Evolutionary conservation across 2,113 vertebrate species (phyloP).

Genomic region (Prunella fulvescens): DNA sequence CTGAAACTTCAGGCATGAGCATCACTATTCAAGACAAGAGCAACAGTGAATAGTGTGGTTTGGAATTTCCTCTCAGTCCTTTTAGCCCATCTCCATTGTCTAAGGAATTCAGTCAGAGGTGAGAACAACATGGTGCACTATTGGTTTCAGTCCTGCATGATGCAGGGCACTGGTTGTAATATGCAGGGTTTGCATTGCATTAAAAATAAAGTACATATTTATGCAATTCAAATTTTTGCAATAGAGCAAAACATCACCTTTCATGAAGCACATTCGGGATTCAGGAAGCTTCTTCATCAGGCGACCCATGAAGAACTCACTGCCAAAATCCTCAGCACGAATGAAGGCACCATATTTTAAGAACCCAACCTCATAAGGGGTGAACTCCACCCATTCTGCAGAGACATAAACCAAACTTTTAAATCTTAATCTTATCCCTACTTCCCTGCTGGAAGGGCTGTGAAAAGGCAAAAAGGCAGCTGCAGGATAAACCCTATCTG

Average conservation of each 20-base stretch:
- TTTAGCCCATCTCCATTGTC: background rate
- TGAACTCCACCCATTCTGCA: slow-evolving; percentile 88
- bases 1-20: background rate
- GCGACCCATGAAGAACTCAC: slow-evolving; percentile 83
- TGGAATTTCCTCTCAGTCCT: background rate
- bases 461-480: background rate
- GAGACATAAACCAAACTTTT: background rate
- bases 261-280: slow-evolving; percentile 77
- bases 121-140: background rate
- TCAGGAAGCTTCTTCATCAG: slow-evolving; percentile 80
- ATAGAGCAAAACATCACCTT: slow-evolving; percentile 66
- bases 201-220: background rate
- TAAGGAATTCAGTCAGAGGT: background rate
- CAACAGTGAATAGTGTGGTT: background rate
- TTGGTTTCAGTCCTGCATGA: background rate
- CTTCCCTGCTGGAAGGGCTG: background rate
- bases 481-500: background rate
- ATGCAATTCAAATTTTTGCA: background rate
- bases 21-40: background rate
- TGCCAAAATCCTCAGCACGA: slow-evolving; percentile 80
- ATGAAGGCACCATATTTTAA: slow-evolving; percentile 83
- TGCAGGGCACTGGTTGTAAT: background rate
- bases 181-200: background rate
- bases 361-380: slow-evolving; percentile 83
- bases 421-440: background rate